A percentile compares a stretch with the other conserved stretches of the same genome.
Evolutionary conservation across 2,888 invertebrate species (phyloP).

Genomic region (Phengaris alcon): DNA sequence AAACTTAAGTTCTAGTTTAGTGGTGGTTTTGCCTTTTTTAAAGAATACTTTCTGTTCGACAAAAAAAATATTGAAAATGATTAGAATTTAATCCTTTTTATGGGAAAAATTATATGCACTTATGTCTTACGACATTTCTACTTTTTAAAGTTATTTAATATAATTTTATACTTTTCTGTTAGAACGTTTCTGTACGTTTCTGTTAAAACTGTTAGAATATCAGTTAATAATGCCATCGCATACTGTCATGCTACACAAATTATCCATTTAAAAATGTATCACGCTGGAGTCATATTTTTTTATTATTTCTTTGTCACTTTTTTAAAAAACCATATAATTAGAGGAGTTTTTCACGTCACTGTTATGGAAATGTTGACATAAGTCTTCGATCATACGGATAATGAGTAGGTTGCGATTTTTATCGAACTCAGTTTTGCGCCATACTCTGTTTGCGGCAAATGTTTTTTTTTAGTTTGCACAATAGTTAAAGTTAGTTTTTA

Average conservation of each 20-base stretch:
- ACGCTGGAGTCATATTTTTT: not conserved
- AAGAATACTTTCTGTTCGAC: too few species aligned
- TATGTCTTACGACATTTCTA: too few species aligned
- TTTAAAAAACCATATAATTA: conserved; percentile 31
- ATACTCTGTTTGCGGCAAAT: not conserved
- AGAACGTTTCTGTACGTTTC: too few species aligned
- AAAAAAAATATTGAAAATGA: too few species aligned
- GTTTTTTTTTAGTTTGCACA: too few species aligned
- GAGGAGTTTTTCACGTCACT: conserved; percentile 20
- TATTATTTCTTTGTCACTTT: conserved; percentile 15
- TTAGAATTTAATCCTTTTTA: not conserved
- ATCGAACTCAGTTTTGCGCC: not conserved
- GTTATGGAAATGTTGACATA: conserved; percentile 44
- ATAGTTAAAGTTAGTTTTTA: too few species aligned
- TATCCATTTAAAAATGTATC: not conserved
- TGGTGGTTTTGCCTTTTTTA: too few species aligned
- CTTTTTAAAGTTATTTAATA: not conserved
- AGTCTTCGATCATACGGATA: conserved; percentile 38
- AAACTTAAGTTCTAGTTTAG: too few species aligned
- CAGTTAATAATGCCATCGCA: not conserved
- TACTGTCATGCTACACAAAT: not conserved
- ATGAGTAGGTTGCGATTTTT: conserved; percentile 39
- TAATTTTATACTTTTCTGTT: not conserved
- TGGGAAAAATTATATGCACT: too few species aligned
- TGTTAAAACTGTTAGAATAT: not conserved